Evolutionary conservation across 2,888 invertebrate species (phyloP).

Genomic region (Rhagophthalmus giganteus): DNA sequence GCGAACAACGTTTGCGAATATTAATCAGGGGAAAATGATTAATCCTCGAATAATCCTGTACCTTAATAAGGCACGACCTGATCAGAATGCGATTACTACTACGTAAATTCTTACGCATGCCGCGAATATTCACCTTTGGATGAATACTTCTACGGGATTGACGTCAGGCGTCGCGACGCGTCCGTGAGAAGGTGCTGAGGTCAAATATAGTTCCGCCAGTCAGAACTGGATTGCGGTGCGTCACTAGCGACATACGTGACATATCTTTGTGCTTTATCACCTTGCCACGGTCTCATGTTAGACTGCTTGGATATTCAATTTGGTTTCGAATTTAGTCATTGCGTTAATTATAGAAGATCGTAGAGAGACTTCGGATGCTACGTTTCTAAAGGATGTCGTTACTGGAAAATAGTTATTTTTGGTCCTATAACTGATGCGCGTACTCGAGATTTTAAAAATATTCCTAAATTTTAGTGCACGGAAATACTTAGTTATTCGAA

Average conservation of each 20-base stretch:
- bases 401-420: too few species aligned
- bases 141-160: slow-evolving; percentile 14
- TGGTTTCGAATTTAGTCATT: background rate
- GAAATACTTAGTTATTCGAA: too few species aligned
- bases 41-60: too few species aligned
- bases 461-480: too few species aligned
- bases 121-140: slow-evolving; percentile 27
- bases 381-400: background rate
- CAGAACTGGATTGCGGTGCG: slow-evolving; percentile 21
- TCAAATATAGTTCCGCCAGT: slow-evolving; percentile 26
- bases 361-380: background rate
- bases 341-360: too few species aligned
- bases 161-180: slow-evolving; percentile 27
- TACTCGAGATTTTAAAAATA: too few species aligned
- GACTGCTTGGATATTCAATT: slow-evolving; percentile 8
- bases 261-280: slow-evolving; percentile 23
- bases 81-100: too few species aligned
- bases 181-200: slow-evolving; percentile 18
- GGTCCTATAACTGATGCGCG: too few species aligned
- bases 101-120: too few species aligned
- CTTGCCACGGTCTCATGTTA: background rate
- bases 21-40: too few species aligned
- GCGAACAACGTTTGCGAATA: too few species aligned
- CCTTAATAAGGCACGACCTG: too few species aligned
- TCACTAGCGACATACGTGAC: slow-evolving; percentile 21